These are phyloP conservation scores for Trichechus manatus DNA, from an alignment of 2,113 vertebrate species.

Conservation along the genomic window DNA sequence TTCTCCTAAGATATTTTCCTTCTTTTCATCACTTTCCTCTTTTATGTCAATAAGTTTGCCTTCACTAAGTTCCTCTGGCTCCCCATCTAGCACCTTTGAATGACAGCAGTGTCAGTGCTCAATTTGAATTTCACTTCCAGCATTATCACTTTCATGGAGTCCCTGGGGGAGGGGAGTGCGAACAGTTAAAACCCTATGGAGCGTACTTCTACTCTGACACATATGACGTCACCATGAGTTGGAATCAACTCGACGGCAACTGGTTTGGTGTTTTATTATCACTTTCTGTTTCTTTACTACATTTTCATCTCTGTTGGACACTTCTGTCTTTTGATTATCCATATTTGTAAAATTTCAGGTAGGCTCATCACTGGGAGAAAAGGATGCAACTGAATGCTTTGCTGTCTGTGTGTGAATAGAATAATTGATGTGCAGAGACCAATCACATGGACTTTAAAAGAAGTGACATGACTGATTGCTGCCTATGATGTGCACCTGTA, in stretches of 20 bases:
- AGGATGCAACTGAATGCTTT: not conserved
- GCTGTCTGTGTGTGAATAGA: not conserved
- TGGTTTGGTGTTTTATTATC: no score
- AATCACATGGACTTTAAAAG: not conserved
- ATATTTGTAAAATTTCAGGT: not conserved
- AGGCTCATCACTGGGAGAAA: not conserved
- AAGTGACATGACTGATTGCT: not conserved
- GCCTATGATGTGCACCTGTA: not conserved
- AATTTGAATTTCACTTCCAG: not conserved
- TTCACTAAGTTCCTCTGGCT: not conserved
- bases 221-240: no score
- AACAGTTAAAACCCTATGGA: no score
- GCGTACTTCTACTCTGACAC: no score
- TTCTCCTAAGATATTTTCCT: not conserved
- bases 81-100: not conserved
- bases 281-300: no score
- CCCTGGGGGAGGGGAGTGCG: no score
- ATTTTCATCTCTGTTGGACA: no score
- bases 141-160: not conserved
- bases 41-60: not conserved
- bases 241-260: no score
- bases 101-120: not conserved
- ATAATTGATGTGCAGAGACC: not conserved
- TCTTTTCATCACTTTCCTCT: not conserved
- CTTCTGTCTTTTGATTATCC: not conserved